Evolutionary conservation across 2,113 vertebrate genomes (phyloP), one percentile per base, ranked within the genome.

Genomic region (Neofelis nebulosa): DNA sequence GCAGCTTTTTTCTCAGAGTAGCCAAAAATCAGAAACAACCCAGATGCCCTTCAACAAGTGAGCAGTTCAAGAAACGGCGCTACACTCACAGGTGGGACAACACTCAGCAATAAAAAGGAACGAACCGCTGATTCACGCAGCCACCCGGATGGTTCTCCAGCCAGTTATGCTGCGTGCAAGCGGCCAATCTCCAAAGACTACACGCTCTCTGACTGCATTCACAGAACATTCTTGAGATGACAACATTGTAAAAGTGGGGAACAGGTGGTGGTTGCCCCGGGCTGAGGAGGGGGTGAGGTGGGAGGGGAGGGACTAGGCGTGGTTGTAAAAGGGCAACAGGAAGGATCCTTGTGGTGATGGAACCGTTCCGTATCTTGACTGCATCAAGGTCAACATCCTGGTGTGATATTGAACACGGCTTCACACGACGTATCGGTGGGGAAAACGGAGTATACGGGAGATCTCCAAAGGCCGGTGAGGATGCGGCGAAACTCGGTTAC

Each of bases 351-450:
- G 50, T 16, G 15, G 45, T 16, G 19, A 50, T 4, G 45, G 55
- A 11, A 15, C 19, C 0, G 41, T 0, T 16, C 88, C 27, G 27
- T 27, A 8, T 4, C 68, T 25, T 2, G 63, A 50, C 13, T 5
- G 33, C 2, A 1, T 7, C 50, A 18, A 36, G 10, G 41, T 48
- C 18, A 9, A 6, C 3, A 16, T 3, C 21, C 10, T 7, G 61
- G 1, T 9, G 10, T 15, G 7, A 25, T 1, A 3, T 0, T 0
- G 14, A 4, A 5, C 25, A 1, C 15, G 18, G 38, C 7, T 38
- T 10, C 1, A 19, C 8, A 16, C 9, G 61, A 25, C 3, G 41
- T 2, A 61, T 8, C 25, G 2, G 21, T 0, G 38, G 18, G n/a
- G 38, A 5, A 3, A 15, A 18, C 10, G 4, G 4, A 48, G 33